These are phyloP conservation scores for Ips typographus DNA, from an alignment of 1,140 invertebrate genomes.

Conservation along the genomic window DNA sequence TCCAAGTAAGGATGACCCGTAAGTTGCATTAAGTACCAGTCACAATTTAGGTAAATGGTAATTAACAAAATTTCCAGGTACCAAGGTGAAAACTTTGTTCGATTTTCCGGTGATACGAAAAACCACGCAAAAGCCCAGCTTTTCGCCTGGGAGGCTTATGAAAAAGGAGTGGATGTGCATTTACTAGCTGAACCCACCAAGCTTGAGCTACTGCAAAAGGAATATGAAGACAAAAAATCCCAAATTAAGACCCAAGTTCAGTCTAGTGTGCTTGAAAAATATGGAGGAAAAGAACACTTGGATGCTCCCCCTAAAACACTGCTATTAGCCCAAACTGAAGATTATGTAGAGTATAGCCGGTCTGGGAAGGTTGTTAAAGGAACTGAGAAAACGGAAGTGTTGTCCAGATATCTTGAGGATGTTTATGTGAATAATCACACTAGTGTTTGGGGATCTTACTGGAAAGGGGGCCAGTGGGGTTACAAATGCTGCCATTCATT, in stretches of 20 bases:
- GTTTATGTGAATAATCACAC: constrained; percentile 90
- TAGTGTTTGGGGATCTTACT: constrained; percentile 94
- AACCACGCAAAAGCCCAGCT: constrained; percentile 89
- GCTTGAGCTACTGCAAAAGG: constrained; percentile 85
- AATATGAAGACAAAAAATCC: constrained; percentile 88
- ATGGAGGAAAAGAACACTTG: constrained; percentile 92
- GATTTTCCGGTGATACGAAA: constrained; percentile 91
- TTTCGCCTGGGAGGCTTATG: constrained; percentile 98
- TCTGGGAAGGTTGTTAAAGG: constrained; percentile 85
- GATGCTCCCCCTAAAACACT: constrained; percentile 82
- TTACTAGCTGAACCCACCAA: constrained; percentile 97
- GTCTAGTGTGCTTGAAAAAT: constrained; percentile 78
- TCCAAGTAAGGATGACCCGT: constrained; percentile 60
- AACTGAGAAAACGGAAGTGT: constrained; percentile 81
- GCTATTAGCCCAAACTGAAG: constrained; percentile 91
- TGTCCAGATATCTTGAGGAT: constrained; percentile 95
- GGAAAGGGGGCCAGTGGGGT: constrained; percentile 91
- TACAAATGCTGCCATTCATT: constrained; percentile 95
- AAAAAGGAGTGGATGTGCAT: constrained; percentile 94
- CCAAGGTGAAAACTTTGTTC: constrained; percentile 94
- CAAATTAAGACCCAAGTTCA: constrained; percentile 77
- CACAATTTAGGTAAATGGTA: constrained; percentile 14
- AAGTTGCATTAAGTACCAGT: constrained; percentile 10
- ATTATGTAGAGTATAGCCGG: constrained; percentile 94
- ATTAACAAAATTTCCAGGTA: constrained; percentile 63